phyloP scores from a whole-genome alignment of 2,113 vertebrate species.

The Pholis gunnellus region DNA sequence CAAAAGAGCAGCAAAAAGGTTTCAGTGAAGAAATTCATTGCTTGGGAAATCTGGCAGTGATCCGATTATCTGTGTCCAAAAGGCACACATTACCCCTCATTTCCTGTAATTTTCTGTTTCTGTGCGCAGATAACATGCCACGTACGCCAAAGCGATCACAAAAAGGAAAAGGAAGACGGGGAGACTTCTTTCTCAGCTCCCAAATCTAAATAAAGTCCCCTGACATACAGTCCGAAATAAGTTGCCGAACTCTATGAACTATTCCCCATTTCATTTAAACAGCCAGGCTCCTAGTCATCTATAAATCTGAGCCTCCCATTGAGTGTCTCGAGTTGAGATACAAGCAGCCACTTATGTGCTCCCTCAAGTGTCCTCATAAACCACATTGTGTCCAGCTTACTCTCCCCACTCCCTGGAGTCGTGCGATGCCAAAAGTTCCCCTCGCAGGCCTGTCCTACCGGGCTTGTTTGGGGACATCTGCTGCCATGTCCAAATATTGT shows the following conservation, averaged over 20 bases:
- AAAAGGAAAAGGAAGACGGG: not conserved
- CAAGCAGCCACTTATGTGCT: slow-evolving; percentile 48
- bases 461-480: slow-evolving; percentile 81
- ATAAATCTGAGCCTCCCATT: slow-evolving; percentile 57
- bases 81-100: slow-evolving; percentile 50
- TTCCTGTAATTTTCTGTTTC: slow-evolving; percentile 57
- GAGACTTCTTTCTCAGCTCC: slow-evolving; percentile 13
- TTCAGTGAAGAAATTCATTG: not conserved
- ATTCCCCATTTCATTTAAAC: slow-evolving; percentile 48
- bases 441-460: slow-evolving; percentile 58
- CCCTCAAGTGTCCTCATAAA: slow-evolving; percentile 65
- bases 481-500: slow-evolving; percentile 83
- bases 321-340: slow-evolving; percentile 59
- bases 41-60: slow-evolving; percentile 34
- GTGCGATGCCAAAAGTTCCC: slow-evolving; percentile 66
- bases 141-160: slow-evolving; percentile 15
- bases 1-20: slow-evolving; percentile 29
- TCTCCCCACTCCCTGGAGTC: slow-evolving; percentile 35
- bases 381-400: slow-evolving; percentile 65
- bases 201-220: slow-evolving; percentile 27
- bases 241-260: slow-evolving; percentile 47
- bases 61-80: slow-evolving; percentile 29
- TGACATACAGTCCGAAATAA: slow-evolving; percentile 27
- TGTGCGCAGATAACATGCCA: slow-evolving; percentile 16
- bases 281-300: slow-evolving; percentile 53